Evolutionary conservation across 2,888 invertebrate genomes (phyloP).

Genomic region (Leuctra nigra): DNA sequence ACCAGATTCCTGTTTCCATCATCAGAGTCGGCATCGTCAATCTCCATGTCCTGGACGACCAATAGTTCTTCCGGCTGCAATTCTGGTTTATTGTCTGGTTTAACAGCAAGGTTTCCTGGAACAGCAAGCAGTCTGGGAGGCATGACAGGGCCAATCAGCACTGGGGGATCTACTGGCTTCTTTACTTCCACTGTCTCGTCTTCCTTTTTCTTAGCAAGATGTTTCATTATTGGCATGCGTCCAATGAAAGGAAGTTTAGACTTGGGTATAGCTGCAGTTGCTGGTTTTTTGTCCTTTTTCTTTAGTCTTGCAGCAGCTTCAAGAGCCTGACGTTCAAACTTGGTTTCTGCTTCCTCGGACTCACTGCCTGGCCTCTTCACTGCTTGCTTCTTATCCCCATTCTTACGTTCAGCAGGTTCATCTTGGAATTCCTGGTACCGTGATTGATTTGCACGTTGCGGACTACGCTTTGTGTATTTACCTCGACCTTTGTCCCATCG

Average conservation of each 20-base stretch:
- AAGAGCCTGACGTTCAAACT: slow-evolving; percentile 38
- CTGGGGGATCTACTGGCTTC: slow-evolving; percentile 16
- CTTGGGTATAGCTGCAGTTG: slow-evolving; percentile 40
- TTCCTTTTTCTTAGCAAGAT: slow-evolving; percentile 40
- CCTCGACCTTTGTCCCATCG: slow-evolving; percentile 9
- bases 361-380: background rate
- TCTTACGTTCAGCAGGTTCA: background rate
- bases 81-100: background rate
- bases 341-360: slow-evolving; percentile 35
- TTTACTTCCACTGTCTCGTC: slow-evolving; percentile 37
- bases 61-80: background rate
- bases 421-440: background rate
- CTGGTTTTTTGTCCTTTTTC: slow-evolving; percentile 35
- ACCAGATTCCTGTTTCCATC: slow-evolving; percentile 3
- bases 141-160: background rate
- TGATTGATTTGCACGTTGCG: background rate
- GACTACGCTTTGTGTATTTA: slow-evolving; percentile 4
- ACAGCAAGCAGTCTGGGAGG: background rate
- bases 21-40: slow-evolving; percentile 32
- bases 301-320: slow-evolving; percentile 31
- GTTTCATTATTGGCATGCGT: slow-evolving; percentile 72
- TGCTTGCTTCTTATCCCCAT: slow-evolving; percentile 15
- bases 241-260: slow-evolving; percentile 80
- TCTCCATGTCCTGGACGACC: slow-evolving; percentile 34
- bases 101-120: background rate